phyloP scores from a whole-genome alignment of 1,140 invertebrate genomes.

The Drosophila kikkawai region DNA sequence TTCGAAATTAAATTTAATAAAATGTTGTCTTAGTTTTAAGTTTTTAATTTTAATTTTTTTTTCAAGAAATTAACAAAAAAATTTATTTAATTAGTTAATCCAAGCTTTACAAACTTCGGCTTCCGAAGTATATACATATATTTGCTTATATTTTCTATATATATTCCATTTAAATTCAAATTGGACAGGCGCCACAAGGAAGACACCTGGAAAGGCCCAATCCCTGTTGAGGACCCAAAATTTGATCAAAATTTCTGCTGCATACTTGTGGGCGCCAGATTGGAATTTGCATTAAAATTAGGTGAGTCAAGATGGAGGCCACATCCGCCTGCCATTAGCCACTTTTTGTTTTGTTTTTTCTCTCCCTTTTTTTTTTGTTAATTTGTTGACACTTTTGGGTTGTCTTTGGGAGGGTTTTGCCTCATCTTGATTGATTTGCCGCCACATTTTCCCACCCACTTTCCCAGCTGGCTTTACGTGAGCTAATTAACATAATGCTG shows the following conservation, averaged over 20 bases:
- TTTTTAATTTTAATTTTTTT: too few species aligned
- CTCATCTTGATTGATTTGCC: slow-evolving; percentile 65
- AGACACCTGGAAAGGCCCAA: background rate
- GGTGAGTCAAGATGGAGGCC: background rate
- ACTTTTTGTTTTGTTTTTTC: background rate
- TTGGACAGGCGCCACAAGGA: slow-evolving; percentile 10
- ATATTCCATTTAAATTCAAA: slow-evolving; percentile 46
- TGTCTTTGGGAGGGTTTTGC: background rate
- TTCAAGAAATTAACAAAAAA: too few species aligned
- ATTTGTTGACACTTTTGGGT: slow-evolving; percentile 39
- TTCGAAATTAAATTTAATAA: too few species aligned
- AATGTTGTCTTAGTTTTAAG: too few species aligned
- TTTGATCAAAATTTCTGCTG: slow-evolving; percentile 58
- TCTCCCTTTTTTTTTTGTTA: slow-evolving; percentile 22
- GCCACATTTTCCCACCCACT: slow-evolving; percentile 22
- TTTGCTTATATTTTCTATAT: too few species aligned
- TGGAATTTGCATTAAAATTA: slow-evolving; percentile 74
- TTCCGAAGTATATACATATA: too few species aligned
- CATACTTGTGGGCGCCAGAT: slow-evolving; percentile 37
- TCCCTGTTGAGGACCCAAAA: slow-evolving; percentile 9
- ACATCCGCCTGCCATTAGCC: slow-evolving; percentile 45
- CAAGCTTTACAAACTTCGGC: too few species aligned
- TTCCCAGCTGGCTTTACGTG: background rate
- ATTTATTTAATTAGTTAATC: too few species aligned
- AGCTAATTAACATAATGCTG: slow-evolving; percentile 71